A percentile compares a stretch with the other conserved stretches of the same genome.
Conservation (phyloP, 2,113 vertebrate genomes). For the Mustela lutreola region DNA sequence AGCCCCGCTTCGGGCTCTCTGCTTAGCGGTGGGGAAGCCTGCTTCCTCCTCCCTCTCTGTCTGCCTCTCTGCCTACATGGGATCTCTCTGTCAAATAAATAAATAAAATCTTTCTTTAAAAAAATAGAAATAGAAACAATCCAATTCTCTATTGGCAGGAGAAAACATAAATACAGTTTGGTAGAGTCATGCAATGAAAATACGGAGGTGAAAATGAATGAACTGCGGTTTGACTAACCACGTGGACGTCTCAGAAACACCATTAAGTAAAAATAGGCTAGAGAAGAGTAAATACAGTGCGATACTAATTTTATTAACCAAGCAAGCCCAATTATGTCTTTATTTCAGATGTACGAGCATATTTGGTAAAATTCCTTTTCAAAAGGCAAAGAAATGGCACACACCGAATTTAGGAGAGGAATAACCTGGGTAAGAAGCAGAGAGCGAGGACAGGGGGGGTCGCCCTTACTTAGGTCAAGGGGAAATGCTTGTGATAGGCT, state of each 20-base stretch:
- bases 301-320: background rate
- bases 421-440: background rate
- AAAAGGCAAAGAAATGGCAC: constrained; percentile 3
- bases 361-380: constrained; percentile 35
- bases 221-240: background rate
- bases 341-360: background rate
- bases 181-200: background rate
- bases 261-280: background rate
- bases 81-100: no score
- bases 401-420: background rate
- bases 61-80: no score
- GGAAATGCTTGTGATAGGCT: background rate
- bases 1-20: no score
- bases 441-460: background rate
- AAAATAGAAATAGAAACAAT: constrained; percentile 25
- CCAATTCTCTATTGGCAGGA: background rate
- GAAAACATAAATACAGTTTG: constrained; percentile 37
- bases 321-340: background rate
- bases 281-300: background rate
- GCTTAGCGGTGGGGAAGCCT: no score
- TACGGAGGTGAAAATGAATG: background rate
- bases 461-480: background rate
- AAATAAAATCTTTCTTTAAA: background rate
- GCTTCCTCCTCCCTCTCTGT: no score
- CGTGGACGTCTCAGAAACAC: background rate